Evolutionary conservation across 2,113 vertebrate genomes (phyloP).

Genomic region (Hemichromis elongatus): DNA sequence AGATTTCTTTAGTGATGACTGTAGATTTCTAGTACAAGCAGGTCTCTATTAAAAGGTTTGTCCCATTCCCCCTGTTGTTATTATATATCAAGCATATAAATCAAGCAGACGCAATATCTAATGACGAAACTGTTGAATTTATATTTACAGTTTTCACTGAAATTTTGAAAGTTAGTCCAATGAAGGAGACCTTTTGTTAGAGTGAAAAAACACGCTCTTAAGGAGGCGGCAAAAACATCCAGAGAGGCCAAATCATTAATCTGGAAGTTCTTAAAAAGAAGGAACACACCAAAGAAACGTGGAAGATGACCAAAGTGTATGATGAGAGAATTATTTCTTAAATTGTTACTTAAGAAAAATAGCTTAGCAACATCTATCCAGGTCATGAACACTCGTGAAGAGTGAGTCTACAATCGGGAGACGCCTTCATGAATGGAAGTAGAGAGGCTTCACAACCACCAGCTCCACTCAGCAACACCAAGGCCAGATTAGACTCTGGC

Average conservation of each 20-base stretch:
- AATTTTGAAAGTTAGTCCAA: neutral
- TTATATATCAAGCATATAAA: neutral
- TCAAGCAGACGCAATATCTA: neutral
- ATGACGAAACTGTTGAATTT: neutral
- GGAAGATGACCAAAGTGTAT: neutral
- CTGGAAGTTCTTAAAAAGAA: neutral
- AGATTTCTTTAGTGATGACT: neutral
- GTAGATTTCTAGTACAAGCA: too few species aligned
- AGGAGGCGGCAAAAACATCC: neutral
- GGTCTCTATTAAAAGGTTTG: too few species aligned
- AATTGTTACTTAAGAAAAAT: neutral
- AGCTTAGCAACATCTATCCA: neutral
- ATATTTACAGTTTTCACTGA: neutral
- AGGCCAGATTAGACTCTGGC: neutral
- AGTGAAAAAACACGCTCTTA: neutral
- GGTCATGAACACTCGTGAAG: neutral
- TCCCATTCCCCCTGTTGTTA: neutral
- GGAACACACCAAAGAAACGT: neutral
- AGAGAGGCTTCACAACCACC: neutral
- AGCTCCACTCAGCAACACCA: neutral
- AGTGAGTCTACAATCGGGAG: neutral
- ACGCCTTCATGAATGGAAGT: neutral
- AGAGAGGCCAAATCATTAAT: neutral
- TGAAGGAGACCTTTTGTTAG: neutral
- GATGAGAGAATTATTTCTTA: neutral